Evolutionary conservation across 1,140 invertebrate genomes (phyloP).

Genomic region (Metaphire vulgaris): DNA sequence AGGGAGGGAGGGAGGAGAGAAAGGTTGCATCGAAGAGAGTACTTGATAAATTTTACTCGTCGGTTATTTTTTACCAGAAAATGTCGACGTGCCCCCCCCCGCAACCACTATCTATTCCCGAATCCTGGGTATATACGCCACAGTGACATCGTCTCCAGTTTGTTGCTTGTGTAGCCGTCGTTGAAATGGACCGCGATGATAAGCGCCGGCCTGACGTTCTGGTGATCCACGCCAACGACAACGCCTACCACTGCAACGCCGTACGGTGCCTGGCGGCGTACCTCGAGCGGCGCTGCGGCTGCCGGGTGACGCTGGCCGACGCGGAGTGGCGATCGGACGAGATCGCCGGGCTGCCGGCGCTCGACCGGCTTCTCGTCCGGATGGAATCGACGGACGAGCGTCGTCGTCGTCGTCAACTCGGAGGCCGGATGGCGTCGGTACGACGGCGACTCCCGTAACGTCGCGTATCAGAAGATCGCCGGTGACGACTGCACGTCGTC

Average conservation of each 20-base stretch:
- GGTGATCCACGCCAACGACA: neutral
- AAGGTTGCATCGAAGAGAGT: no score
- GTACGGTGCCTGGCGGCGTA: neutral
- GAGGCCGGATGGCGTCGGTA: neutral
- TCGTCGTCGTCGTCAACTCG: neutral
- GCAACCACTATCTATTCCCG: no score
- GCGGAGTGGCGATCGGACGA: neutral
- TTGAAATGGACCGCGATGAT: no score
- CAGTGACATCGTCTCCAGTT: no score
- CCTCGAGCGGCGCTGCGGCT: neutral
- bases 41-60: no score
- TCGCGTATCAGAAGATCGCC: neutral
- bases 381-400: neutral
- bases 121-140: no score
- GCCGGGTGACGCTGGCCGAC: neutral
- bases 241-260: neutral
- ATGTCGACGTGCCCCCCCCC: no score
- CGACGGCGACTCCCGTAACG: neutral
- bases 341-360: neutral
- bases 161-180: no score
- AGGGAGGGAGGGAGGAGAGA: no score
- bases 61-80: no score
- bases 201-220: no score
- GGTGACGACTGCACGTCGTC: no score
- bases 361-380: neutral